Conservation (phyloP, 2,113 vertebrate species). For the Chrysemys picta region DNA sequence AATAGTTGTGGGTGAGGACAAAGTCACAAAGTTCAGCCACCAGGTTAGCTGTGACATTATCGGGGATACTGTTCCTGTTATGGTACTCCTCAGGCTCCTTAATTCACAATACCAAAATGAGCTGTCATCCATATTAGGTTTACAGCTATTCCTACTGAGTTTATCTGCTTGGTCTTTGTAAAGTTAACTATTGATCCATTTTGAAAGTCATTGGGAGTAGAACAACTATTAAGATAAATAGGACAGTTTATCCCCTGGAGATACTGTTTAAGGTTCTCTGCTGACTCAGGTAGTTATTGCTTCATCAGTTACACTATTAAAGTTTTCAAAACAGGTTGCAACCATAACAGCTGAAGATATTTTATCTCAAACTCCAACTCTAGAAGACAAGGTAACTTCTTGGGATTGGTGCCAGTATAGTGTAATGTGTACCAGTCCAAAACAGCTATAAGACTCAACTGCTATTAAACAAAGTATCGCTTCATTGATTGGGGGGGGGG, state of each 20-base stretch:
- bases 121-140: neutral
- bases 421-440: neutral
- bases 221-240: neutral
- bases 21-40: too few relatives aligned
- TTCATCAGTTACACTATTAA: accelerated
- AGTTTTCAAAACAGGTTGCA: neutral
- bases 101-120: neutral
- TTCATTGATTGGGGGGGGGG: neutral
- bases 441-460: neutral
- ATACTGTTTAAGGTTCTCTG: neutral
- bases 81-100: neutral
- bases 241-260: neutral
- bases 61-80: too few relatives aligned
- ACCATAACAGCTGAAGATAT: neutral
- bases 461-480: constrained; percentile 25
- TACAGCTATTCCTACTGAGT: neutral
- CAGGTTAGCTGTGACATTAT: too few relatives aligned
- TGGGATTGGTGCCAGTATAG: constrained; percentile 9
- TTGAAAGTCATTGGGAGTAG: neutral
- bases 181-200: neutral
- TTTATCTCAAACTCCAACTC: neutral
- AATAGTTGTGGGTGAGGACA: too few relatives aligned
- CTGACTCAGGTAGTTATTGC: neutral
- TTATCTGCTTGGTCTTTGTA: neutral
- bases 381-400: constrained; percentile 36